Evolutionary conservation across 2,797 vertebrate species (phyloP), one percentile per base, ranked within the genome.

Genomic region (Sphenopsis melanotis): DNA sequence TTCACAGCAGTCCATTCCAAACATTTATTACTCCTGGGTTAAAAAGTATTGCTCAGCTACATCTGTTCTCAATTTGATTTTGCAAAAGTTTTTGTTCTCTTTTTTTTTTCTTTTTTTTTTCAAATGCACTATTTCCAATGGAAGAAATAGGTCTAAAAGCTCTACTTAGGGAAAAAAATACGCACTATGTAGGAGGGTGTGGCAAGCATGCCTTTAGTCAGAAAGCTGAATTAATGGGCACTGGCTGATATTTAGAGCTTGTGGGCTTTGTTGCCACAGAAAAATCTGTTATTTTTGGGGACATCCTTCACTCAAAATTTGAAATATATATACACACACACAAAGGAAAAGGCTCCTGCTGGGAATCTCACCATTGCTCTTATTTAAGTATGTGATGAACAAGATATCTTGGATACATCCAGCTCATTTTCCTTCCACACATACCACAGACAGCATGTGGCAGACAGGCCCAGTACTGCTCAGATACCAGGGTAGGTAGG

Each of bases 21-120:
- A 97, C 89, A 97, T 96, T 96, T 97, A 96, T 96, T 97, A 97
- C 93, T 96, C 94, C 89, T 93, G 89, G 93, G 92, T 96, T 97
- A 95, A 96, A 94, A 93, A 97, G 77, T 90, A 94, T 90, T 95
- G 94, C 85, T 97, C 59, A 90, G 92, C 95, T 91, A 95, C 94
- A 97, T 97, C 94, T 97, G 96, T 93, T 96, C 88, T 91, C 96
- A 95, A 96, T 97, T 96, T 96, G 64, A 90, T 91, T 97, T 96
- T 95, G 72, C 78, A 90, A 59, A 95, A 94, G 86, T 49, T 77
- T 81, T 21, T 22, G 8, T 24, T 26, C 3, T 30, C 17, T 15
- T 55, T 34, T 56, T 47, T 2, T 30, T 41, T 15, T 32, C 4
- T 2, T 47, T 56, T 37, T 26, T 60, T 41, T 65, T 66, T 16